Conservation (phyloP, 2,113 vertebrate species). For the Chlamydotis undulata region DNA sequence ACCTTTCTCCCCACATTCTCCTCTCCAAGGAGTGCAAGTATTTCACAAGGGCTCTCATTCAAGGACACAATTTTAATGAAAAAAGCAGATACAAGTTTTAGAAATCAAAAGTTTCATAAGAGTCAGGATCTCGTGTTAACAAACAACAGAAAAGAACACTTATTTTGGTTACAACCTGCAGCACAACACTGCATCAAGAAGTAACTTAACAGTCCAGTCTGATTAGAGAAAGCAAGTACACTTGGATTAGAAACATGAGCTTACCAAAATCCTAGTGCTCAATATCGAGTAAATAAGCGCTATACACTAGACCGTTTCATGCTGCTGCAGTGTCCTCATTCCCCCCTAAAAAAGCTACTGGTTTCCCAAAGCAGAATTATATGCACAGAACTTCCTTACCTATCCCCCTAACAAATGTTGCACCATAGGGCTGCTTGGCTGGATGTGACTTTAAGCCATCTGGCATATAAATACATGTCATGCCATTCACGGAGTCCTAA, state of each 20-base stretch:
- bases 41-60: not conserved
- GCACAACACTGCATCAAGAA: not conserved
- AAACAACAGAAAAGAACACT: not conserved
- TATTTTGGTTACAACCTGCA: not conserved
- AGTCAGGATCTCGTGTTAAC: not conserved
- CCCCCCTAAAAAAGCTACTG: not conserved
- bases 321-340: not conserved
- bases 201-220: not conserved
- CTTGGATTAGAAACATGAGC: not conserved
- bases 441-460: constrained; percentile 16
- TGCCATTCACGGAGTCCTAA: not conserved
- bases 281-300: not conserved
- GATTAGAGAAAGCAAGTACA: not conserved
- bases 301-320: not conserved
- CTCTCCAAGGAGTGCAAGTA: not conserved
- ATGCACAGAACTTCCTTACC: not conserved
- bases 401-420: not conserved
- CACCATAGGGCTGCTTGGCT: not conserved
- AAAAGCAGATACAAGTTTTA: not conserved
- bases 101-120: not conserved
- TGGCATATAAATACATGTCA: constrained; percentile 10
- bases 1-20: not conserved
- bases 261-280: not conserved
- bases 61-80: not conserved
- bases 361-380: not conserved